Base-by-base conservation (phyloP, 2,797 vertebrate species). In the Phoebastria nigripes region DNA sequence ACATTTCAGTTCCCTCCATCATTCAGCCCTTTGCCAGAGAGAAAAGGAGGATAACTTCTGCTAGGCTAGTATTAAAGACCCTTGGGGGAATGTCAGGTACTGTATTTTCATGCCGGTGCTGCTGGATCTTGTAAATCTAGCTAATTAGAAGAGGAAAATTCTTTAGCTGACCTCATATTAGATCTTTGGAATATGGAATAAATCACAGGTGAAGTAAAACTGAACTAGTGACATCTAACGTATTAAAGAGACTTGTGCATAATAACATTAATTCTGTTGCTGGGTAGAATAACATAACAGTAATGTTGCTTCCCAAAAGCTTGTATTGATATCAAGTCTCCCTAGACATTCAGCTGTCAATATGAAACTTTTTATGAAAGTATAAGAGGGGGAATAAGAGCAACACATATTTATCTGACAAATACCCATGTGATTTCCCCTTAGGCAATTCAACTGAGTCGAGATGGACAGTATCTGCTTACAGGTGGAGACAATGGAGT, bases 391-490 rank as follows among this genome's bases (percentile, higher is more conserved):
- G 12, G 11, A 72, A 14, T 8, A 41, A 22, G 71, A 85, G 55
- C 41, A 58, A 3, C 35, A 17, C 6, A 4, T 3, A 4, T 56
- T 88, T 25, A 6, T 28, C 8, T 94, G 87, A 88, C 22, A 58
- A 4, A 35, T 10, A 2, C 41, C 19, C 4, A 6, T 87, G 11
- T 90, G 63, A 19, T 89, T 65, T 96, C 72, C 82, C 65, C 51
- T 2, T 92, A 99, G 99, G 99, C 99, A 63, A 99, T 99, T 94
- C 98, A 99, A 31, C 98, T 99, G 92, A 99, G 99, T 89, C 98
- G 98, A 26, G 99, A 99, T 9, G 99, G 99, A 22, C 99, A 99
- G 98, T 99, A 99, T 87, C 98, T 99, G 97, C 98, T 99, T 76
- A 99, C 98, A 2, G 99, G 99, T 10, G 99, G 99, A 28, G 99